Evolutionary conservation across 1,140 invertebrate genomes (phyloP).

Genomic region (Cyclina sinensis): DNA sequence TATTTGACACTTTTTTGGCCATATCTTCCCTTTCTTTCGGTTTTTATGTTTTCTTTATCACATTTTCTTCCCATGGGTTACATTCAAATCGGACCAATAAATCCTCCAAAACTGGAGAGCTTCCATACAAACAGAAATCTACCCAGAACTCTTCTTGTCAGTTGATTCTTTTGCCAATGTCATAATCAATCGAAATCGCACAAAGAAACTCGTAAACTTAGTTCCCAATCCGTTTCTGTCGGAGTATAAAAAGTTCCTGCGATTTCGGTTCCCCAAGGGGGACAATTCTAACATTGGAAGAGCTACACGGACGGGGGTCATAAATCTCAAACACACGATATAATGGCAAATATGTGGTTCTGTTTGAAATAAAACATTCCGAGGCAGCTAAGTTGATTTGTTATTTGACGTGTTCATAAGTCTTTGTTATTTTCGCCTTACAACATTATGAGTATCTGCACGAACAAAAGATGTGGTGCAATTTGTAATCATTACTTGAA

Average conservation of each 20-base stretch:
- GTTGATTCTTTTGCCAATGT: conserved; percentile 22
- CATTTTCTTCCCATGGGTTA: conserved; percentile 44
- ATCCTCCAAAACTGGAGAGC: conserved; percentile 45
- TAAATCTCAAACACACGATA: conserved; percentile 62
- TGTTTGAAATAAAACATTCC: conserved; percentile 38
- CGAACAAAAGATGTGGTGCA: conserved; percentile 4
- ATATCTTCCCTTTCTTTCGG: conserved; percentile 11
- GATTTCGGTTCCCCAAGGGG: conserved; percentile 51
- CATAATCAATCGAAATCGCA: conserved; percentile 56
- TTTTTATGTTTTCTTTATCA: conserved; percentile 52
- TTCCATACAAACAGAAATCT: background rate
- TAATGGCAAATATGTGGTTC: conserved; percentile 34
- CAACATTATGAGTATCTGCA: conserved; percentile 30
- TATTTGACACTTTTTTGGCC: conserved; percentile 51
- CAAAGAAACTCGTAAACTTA: conserved; percentile 45
- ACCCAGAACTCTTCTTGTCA: conserved; percentile 13
- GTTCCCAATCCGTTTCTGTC: conserved; percentile 62
- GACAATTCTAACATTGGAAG: conserved; percentile 28
- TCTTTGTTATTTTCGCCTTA: conserved; percentile 21
- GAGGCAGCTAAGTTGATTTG: conserved; percentile 53
- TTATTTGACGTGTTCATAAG: conserved; percentile 61
- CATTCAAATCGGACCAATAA: conserved; percentile 42
- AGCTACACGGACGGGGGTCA: conserved; percentile 40
- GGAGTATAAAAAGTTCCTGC: conserved; percentile 41
- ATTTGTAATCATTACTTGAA: conserved; percentile 65